Evolutionary conservation across 37 sponge, comb jelly and placozoan species (phyloP).

Genomic region (Chondrosia reniformis): DNA sequence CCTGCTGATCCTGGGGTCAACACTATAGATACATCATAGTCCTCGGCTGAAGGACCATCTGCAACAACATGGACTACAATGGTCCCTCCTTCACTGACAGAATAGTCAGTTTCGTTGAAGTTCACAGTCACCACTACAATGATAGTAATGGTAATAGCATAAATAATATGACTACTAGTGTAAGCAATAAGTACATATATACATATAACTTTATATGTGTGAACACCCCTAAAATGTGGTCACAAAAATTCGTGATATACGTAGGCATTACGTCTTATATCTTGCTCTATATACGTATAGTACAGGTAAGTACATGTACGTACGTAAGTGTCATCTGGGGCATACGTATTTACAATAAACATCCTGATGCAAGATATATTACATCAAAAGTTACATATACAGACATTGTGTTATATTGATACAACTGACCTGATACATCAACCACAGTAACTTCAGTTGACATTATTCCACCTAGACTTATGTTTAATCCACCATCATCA

Average conservation of each 20-base stretch:
- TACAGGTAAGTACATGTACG: not conserved
- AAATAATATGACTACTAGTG: no score
- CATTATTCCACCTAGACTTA: not conserved
- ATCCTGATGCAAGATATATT: not conserved
- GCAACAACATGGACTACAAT: not conserved
- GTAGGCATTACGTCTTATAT: no score
- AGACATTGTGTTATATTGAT: not conserved
- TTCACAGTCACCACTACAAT: not conserved
- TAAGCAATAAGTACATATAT: no score
- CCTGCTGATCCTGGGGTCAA: no score
- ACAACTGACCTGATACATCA: not conserved
- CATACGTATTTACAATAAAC: not conserved
- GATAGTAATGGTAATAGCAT: not conserved
- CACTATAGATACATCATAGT: not conserved
- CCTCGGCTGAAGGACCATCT: not conserved
- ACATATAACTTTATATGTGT: no score
- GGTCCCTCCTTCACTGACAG: not conserved
- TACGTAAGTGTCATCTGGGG: not conserved
- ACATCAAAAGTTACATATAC: not conserved
- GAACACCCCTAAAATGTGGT: no score
- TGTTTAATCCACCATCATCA: constrained; percentile 10
- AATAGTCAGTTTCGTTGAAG: not conserved
- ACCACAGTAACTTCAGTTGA: not conserved
- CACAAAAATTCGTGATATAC: no score
- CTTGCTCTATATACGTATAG: not conserved